A percentile compares a stretch with the other conserved stretches of the same genome.
Evolutionary conservation across 1,140 invertebrate species (phyloP).

Genomic region (Octopus bimaculoides): DNA sequence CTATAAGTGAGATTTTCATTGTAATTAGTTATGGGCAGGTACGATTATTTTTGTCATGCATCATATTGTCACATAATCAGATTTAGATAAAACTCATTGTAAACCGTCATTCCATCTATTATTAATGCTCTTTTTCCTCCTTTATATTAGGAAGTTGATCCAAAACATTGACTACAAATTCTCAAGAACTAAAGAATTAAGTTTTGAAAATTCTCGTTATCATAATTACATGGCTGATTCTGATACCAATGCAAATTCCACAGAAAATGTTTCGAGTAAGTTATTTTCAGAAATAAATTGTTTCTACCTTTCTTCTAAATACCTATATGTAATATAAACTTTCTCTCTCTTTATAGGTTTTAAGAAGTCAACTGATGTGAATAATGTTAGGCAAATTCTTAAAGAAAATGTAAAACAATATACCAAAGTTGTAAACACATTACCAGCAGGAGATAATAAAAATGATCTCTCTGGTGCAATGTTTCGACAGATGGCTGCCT

Average conservation of each 20-base stretch:
- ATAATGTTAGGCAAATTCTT: not conserved
- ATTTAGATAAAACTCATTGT: not conserved
- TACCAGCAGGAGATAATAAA: not conserved
- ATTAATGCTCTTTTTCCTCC: not conserved
- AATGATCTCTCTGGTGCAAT: not conserved
- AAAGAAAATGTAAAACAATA: slow-evolving; percentile 2
- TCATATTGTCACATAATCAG: not conserved
- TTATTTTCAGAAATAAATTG: not conserved
- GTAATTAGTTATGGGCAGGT: not conserved
- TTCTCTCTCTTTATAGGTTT: not conserved
- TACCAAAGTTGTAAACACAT: not conserved
- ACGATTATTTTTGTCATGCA: not conserved
- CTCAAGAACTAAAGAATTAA: slow-evolving; percentile 4
- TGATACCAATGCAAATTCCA: not conserved
- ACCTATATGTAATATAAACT: not conserved
- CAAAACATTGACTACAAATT: not conserved
- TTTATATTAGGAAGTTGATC: not conserved
- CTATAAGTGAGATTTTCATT: not conserved
- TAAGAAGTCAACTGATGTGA: not conserved
- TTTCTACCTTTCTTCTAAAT: not conserved
- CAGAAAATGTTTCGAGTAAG: not conserved
- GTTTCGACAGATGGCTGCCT: not conserved
- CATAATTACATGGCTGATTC: not conserved
- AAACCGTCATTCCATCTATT: not conserved
- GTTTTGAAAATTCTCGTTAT: slow-evolving; percentile 8